Evolutionary conservation across 2,888 invertebrate genomes (phyloP), one percentile per base, ranked within the genome.

Genomic region (Rhorus exstirpatorius): DNA sequence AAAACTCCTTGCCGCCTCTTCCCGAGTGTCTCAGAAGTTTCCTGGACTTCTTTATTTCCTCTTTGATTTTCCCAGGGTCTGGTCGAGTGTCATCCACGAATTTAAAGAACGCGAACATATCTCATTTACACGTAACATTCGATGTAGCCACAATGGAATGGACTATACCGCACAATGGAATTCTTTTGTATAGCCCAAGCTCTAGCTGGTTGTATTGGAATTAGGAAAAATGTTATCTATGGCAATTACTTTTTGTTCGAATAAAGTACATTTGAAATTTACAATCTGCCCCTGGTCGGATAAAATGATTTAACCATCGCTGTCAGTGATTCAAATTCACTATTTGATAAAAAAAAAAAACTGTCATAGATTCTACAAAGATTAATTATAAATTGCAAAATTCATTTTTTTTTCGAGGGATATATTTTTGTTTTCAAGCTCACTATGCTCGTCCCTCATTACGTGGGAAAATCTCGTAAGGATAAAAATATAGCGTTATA

Each of bases 401-500:
- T 7, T 58, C n/a, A 44, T 14, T 44, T 49, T 61, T 24, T 21
- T n/a, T 14, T 38, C 21, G 6, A 53, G 3, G 21, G 41, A 44
- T 38, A 26, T 51, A 44, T 24, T 46, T 24, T 38, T 38, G 17
- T 41, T 49, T 53, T 12, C 14, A 21, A 53, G 7, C 53, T 41
- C 61, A n/a, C 35, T 31, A 12, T 10, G 26, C 14, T 31, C 67
- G 19, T 60, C 10, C 26, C 10, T 41, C 63, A 74, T 78, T 58
- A 46, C 65, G 79, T 77, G 81, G 68, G 77, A 81, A 83, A 60
- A 53, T 67, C 35, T 31, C 44, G 24, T 12, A 14, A 61, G 65
- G 44, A 72, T 83, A 77, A 75, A 71, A 83, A 83, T 79, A 83
- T 75, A 41, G 68, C 49, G 26, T 68, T 77, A 72, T 72, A 51